Percentiles rank a stretch among this genome's conserved stretches.
Evolutionary conservation across 2,888 invertebrate genomes (phyloP).

Genomic region (Nephrotoma appendiculata): DNA sequence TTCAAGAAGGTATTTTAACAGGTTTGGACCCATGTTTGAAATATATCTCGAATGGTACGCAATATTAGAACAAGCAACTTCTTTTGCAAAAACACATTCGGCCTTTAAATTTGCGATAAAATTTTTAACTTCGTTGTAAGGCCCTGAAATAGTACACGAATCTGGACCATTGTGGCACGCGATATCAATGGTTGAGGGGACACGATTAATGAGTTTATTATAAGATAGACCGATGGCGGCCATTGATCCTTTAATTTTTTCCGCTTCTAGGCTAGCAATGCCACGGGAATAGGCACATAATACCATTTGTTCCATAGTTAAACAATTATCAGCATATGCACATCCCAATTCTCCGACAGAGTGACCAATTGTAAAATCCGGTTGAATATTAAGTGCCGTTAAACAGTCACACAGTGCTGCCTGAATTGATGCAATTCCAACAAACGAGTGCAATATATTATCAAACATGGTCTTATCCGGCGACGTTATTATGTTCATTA

Average conservation of each 20-base stretch:
- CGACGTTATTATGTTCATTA: conserved; percentile 48
- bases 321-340: conserved; percentile 51
- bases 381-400: conserved; percentile 41
- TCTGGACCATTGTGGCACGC: conserved; percentile 80
- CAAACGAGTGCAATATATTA: conserved; percentile 52
- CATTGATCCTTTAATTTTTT: conserved; percentile 39
- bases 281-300: conserved; percentile 73
- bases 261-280: conserved; percentile 52
- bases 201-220: conserved; percentile 38
- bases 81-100: conserved; percentile 63
- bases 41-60: conserved; percentile 49
- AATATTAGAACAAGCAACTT: conserved; percentile 74
- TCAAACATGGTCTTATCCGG: conserved; percentile 44
- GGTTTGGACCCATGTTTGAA: conserved; percentile 46
- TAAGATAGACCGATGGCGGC: conserved; percentile 40
- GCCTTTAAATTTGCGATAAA: conserved; percentile 51
- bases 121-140: conserved; percentile 46
- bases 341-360: too few relatives aligned
- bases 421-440: conserved; percentile 55
- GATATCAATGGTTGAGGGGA: conserved; percentile 63
- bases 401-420: conserved; percentile 50
- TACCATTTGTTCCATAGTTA: conserved; percentile 77
- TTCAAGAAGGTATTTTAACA: conserved; percentile 46
- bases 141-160: conserved; percentile 84
- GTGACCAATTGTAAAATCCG: conserved; percentile 59